A percentile compares a stretch with the other conserved stretches of the same genome.
phyloP scores from a whole-genome alignment of 2,888 invertebrate species.

The Hylaea fasciaria region DNA sequence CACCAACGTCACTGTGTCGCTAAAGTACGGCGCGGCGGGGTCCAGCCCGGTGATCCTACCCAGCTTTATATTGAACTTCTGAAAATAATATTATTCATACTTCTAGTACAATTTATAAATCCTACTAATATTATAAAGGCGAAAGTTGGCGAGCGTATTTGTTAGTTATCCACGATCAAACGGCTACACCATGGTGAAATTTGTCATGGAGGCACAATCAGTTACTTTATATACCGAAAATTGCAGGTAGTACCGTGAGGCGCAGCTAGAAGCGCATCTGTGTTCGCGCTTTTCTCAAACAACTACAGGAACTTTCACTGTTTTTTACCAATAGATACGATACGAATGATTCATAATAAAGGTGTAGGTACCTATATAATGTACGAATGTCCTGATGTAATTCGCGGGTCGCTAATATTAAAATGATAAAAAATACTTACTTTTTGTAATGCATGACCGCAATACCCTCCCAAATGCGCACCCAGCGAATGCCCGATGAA shows the following conservation, averaged over 20 bases:
- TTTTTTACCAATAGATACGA: too few species aligned
- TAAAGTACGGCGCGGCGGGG: conserved; percentile 96
- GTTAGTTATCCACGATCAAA: too few species aligned
- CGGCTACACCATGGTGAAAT: too few species aligned
- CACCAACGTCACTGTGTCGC: conserved; percentile 91
- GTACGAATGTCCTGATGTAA: too few species aligned
- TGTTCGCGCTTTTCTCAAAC: too few species aligned
- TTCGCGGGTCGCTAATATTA: not conserved
- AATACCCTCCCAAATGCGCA: conserved; percentile 93
- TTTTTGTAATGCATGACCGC: conserved; percentile 90
- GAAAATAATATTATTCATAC: conserved; percentile 44
- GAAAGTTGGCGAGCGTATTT: not conserved
- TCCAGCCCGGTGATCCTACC: conserved; percentile 95
- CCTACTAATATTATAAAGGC: too few species aligned
- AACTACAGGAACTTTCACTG: too few species aligned
- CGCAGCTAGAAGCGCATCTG: too few species aligned
- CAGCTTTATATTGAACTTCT: conserved; percentile 88
- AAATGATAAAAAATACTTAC: conserved; percentile 55
- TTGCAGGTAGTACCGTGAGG: too few species aligned
- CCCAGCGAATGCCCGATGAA: conserved; percentile 95
- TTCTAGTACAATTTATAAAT: not conserved
- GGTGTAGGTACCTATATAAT: not conserved
- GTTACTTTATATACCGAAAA: too few species aligned
- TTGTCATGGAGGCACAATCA: too few species aligned
- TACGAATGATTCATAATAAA: not conserved